Percentiles rank a stretch among this genome's conserved stretches.
These are phyloP conservation scores for Leucozona laternaria DNA, from an alignment of 2,888 invertebrate species.

Conservation along the genomic window DNA sequence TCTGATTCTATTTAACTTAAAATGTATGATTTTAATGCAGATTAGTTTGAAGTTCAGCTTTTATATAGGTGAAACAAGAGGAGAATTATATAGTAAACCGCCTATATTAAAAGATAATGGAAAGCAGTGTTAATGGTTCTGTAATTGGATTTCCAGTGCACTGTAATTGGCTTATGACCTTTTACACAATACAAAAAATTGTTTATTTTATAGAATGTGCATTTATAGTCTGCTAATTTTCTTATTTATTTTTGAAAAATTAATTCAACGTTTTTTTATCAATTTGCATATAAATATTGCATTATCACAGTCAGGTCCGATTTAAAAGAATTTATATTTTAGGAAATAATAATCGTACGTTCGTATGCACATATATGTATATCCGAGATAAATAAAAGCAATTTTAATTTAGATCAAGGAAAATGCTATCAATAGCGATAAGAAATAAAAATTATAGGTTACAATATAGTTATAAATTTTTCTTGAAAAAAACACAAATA, in stretches of 20 bases:
- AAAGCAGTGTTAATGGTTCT: constrained; percentile 6
- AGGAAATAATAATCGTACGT: neutral
- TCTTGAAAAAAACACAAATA: too few relatives aligned
- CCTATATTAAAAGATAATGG: neutral
- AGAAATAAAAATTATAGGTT: too few relatives aligned
- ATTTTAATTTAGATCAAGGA: neutral
- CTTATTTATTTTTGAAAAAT: neutral
- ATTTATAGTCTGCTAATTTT: neutral
- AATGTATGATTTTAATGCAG: neutral
- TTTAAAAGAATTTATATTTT: neutral
- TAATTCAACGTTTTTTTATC: neutral
- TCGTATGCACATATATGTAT: too few relatives aligned
- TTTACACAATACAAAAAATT: neutral
- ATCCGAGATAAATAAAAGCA: neutral
- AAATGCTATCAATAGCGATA: neutral
- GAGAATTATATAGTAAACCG: neutral
- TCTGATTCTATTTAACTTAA: neutral
- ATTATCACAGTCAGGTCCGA: neutral
- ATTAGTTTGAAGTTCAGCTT: neutral
- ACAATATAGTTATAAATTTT: too few relatives aligned
- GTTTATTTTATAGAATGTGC: neutral
- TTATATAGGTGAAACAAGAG: neutral
- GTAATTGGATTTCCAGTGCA: neutral
- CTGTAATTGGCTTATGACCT: neutral
- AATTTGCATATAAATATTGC: constrained; percentile 13